Conservation (phyloP, 64 coral and sea anemone genomes). For the Montipora cactus region DNA sequence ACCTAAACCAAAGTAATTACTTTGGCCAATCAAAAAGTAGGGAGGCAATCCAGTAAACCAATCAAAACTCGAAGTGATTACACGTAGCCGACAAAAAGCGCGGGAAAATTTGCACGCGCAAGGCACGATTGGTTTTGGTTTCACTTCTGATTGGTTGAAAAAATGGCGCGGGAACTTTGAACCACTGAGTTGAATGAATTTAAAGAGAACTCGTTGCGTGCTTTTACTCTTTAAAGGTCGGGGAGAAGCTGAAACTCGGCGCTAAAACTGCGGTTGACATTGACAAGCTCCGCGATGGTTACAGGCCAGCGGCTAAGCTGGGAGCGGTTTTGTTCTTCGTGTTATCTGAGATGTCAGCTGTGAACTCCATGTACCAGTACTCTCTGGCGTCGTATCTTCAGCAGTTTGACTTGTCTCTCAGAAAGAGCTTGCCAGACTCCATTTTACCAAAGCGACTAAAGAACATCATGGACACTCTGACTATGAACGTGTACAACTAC, state of each 20-base stretch:
- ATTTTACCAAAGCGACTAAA: constrained; percentile 95
- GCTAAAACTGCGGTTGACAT: constrained; percentile 99
- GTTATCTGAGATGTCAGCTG: constrained; percentile 97
- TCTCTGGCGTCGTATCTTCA: constrained; percentile 91
- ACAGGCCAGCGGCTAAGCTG: constrained; percentile 95
- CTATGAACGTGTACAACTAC: constrained; percentile 98
- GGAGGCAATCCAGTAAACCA: no score
- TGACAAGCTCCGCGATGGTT: constrained; percentile 99
- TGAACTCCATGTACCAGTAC: constrained; percentile 99
- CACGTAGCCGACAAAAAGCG: no score
- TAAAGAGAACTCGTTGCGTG: background rate
- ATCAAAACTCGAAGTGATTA: no score
- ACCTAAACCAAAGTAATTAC: no score
- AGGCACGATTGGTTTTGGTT: no score
- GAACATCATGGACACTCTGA: constrained; percentile 97
- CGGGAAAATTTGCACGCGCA: no score
- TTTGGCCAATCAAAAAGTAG: no score
- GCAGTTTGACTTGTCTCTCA: constrained; percentile 92
- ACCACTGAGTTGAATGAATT: no score
- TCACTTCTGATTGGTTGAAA: no score
- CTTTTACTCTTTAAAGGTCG: constrained; percentile 62
- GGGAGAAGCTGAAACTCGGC: constrained; percentile 95
- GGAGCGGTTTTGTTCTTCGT: constrained; percentile 99
- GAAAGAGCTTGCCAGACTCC: constrained; percentile 96
- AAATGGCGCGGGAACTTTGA: no score